A percentile compares a stretch with the other conserved stretches of the same genome.
Evolutionary conservation across 2,113 vertebrate genomes (phyloP).

Genomic region (Oceanodroma tethys): DNA sequence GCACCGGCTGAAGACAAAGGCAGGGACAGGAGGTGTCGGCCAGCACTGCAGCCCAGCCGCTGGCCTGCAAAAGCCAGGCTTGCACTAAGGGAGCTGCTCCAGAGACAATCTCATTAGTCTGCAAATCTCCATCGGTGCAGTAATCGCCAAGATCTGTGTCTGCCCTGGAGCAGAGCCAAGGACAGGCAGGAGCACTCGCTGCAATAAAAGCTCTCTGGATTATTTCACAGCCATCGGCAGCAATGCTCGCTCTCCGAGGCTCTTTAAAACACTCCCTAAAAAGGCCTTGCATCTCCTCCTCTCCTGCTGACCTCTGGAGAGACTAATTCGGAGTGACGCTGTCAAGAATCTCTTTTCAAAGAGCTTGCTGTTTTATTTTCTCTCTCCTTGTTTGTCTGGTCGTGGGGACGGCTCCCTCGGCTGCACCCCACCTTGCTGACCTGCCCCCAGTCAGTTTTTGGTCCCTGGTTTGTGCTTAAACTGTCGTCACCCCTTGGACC

Average conservation of each 20-base stretch:
- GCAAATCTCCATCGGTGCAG: neutral
- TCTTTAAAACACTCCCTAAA: conserved; percentile 34
- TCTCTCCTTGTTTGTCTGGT: neutral
- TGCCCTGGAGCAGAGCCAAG: conserved; percentile 1
- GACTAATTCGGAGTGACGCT: neutral
- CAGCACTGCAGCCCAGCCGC: neutral
- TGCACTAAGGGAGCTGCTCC: neutral
- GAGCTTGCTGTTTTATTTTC: neutral
- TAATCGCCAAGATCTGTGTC: neutral
- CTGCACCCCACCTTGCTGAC: neutral
- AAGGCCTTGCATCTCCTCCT: conserved; percentile 14
- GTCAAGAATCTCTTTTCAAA: neutral
- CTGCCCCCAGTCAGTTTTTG: too few species aligned
- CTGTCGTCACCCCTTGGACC: neutral
- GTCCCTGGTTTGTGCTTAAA: neutral
- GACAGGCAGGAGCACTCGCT: neutral
- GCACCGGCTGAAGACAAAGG: neutral
- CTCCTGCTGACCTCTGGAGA: neutral
- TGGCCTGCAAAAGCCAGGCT: neutral
- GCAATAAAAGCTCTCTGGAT: neutral
- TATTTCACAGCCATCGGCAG: neutral
- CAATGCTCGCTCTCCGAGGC: neutral
- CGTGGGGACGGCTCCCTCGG: accelerated
- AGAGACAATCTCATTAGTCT: neutral
- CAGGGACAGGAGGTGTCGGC: neutral